Evolutionary conservation across 2,888 invertebrate species (phyloP), one percentile per base, ranked within the genome.

Genomic region (Acrocyrtus sp.): DNA sequence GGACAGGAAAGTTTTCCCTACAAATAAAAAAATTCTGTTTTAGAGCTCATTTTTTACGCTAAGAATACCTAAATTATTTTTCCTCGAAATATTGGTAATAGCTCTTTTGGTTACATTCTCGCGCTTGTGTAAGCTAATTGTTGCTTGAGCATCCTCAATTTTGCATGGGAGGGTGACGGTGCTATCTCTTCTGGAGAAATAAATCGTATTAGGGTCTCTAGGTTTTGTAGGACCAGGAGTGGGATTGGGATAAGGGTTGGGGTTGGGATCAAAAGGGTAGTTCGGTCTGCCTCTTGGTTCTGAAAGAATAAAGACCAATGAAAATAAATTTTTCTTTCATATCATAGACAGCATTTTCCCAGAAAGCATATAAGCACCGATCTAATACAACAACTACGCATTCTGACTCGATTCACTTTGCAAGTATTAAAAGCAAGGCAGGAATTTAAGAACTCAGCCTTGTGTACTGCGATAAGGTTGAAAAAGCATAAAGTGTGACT

Each of bases 141-240:
- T 67, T 4, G 60, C 67, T n/a, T 58, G 58, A 5, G 50, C 51
- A 51, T 67, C 60, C 51, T 67, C 67, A 60, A 67, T 67, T 67
- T 67, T 67, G 15, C 67, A 67, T 45, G 67, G 67, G 6, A 67
- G 45, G 4, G 51, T 45, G 19, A 60, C 58, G 2, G 58, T 48
- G 17, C n/a, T 29, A 17, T 67, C 58, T 21, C 51, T 51, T 22
- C 43, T 17, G 6, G 67, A 60, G n/a, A 45, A 67, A 22, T 58
- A 67, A 60, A 67, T 51, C 4, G 67, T 67, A 43, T 67, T 67
- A 15, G 67, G 67, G 45, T 67, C 67, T 47, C 47, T 67, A 12
- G 67, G 67, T 0, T n/a, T n/a, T n/a, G n/a, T n/a, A n/a, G n/a
- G n/a, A n/a, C n/a, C n/a, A n/a, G n/a, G n/a, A n/a, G n/a, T n/a